Conservation (phyloP, 1,140 invertebrate genomes). For the Pissodes strobi region DNA sequence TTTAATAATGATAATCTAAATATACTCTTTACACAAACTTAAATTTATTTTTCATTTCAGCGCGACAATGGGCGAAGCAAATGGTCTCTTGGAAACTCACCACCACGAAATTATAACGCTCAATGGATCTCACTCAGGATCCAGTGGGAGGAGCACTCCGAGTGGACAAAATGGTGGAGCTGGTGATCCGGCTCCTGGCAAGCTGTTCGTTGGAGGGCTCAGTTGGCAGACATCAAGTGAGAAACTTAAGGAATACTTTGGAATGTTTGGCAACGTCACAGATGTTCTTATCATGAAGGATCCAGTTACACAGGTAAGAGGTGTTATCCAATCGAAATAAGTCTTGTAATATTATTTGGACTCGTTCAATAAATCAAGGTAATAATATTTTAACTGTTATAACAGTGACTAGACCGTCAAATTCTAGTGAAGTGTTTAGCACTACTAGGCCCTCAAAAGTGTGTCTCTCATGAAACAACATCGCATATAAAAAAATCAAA, state of each 20-base stretch:
- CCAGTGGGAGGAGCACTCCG: conserved; percentile 76
- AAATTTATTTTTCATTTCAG: too few species aligned
- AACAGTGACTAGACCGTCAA: too few species aligned
- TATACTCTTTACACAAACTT: too few species aligned
- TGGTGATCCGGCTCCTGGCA: conserved; percentile 78
- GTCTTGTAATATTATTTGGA: too few species aligned
- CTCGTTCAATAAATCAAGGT: too few species aligned
- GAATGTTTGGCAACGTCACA: conserved; percentile 89
- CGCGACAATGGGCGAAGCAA: conserved; percentile 56
- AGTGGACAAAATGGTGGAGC: conserved; percentile 50
- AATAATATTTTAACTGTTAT: too few species aligned
- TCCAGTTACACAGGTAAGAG: conserved; percentile 86
- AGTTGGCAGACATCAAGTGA: conserved; percentile 92
- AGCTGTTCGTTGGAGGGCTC: conserved; percentile 87
- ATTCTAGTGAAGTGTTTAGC: too few species aligned
- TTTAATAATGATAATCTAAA: too few species aligned
- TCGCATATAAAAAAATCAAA: too few species aligned
- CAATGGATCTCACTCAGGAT: conserved; percentile 63
- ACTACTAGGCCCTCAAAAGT: too few species aligned
- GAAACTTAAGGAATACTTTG: conserved; percentile 87
- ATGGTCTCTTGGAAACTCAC: conserved; percentile 64
- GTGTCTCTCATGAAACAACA: too few species aligned
- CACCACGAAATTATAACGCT: conserved; percentile 65
- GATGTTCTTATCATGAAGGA: conserved; percentile 94
- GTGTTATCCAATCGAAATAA: too few species aligned